phyloP scores from a whole-genome alignment of 2,797 vertebrate species.

The Etheostoma perlongum region DNA sequence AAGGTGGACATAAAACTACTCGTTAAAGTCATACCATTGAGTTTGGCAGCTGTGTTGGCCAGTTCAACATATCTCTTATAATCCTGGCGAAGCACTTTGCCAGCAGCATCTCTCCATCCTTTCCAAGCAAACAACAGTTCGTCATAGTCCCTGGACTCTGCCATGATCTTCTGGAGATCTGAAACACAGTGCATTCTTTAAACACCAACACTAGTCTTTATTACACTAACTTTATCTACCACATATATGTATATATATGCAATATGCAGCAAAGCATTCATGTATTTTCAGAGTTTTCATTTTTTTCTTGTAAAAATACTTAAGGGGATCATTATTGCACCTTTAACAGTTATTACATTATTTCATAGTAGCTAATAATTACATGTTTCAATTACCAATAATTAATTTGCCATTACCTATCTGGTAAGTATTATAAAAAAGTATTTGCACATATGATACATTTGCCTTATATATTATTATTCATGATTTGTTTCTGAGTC shows the following conservation, averaged over 20 bases:
- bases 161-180: slow-evolving; percentile 95
- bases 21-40: slow-evolving; percentile 88
- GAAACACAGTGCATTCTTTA: slow-evolving; percentile 28
- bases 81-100: slow-evolving; percentile 85
- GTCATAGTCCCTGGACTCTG: slow-evolving; percentile 90
- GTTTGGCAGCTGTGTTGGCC: slow-evolving; percentile 91
- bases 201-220: neutral
- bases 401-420: slow-evolving; percentile 8
- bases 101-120: slow-evolving; percentile 92
- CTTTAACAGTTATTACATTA: neutral
- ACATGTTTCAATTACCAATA: neutral
- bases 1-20: slow-evolving; percentile 16
- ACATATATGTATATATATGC: too few species aligned
- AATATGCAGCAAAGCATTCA: neutral
- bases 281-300: neutral
- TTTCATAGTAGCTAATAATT: slow-evolving; percentile 1
- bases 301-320: neutral
- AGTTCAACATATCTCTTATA: slow-evolving; percentile 93
- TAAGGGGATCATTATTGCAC: neutral
- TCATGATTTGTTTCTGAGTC: neutral
- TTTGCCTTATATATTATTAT: neutral
- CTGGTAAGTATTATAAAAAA: neutral
- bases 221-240: neutral
- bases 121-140: slow-evolving; percentile 94
- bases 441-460: neutral